Conservation (phyloP, 2,797 vertebrate species). For the Hoplostethus atlanticus region DNA sequence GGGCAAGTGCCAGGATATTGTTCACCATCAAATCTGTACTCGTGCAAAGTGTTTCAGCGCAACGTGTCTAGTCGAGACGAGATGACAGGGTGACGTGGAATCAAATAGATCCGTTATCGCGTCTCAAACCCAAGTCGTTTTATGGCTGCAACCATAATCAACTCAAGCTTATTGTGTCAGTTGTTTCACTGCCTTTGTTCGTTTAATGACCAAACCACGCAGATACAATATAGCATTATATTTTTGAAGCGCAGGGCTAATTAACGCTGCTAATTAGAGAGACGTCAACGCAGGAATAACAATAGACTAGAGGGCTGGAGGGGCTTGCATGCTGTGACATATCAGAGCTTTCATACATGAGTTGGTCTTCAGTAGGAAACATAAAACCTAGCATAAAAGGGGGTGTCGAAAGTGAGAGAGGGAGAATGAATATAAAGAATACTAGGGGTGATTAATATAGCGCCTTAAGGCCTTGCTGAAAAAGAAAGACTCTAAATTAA, state of each 20-base stretch:
- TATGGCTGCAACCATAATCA: constrained; percentile 50
- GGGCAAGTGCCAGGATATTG: not conserved
- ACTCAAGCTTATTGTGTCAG: constrained; percentile 54
- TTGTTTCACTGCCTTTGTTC: constrained; percentile 66
- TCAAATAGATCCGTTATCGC: constrained; percentile 33
- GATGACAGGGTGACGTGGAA: constrained; percentile 38
- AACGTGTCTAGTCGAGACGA: constrained; percentile 16
- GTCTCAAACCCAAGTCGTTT: constrained; percentile 36
- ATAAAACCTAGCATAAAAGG: constrained; percentile 50
- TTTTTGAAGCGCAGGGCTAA: constrained; percentile 72
- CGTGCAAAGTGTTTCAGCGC: not conserved
- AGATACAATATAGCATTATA: constrained; percentile 65
- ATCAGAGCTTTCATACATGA: constrained; percentile 57
- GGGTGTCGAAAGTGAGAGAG: constrained; percentile 39
- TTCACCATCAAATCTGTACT: constrained; percentile 8
- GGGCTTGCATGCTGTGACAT: constrained; percentile 55
- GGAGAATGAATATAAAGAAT: constrained; percentile 25
- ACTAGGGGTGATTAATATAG: constrained; percentile 48
- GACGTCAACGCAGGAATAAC: constrained; percentile 58
- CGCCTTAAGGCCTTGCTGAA: constrained; percentile 42
- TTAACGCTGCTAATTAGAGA: constrained; percentile 72
- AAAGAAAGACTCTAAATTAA: constrained; percentile 35
- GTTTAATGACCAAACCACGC: constrained; percentile 64
- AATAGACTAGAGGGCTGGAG: constrained; percentile 46
- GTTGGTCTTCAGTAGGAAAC: constrained; percentile 2